Evolutionary conservation across 2,113 vertebrate genomes (phyloP).

Genomic region (Fregetta grallaria): DNA sequence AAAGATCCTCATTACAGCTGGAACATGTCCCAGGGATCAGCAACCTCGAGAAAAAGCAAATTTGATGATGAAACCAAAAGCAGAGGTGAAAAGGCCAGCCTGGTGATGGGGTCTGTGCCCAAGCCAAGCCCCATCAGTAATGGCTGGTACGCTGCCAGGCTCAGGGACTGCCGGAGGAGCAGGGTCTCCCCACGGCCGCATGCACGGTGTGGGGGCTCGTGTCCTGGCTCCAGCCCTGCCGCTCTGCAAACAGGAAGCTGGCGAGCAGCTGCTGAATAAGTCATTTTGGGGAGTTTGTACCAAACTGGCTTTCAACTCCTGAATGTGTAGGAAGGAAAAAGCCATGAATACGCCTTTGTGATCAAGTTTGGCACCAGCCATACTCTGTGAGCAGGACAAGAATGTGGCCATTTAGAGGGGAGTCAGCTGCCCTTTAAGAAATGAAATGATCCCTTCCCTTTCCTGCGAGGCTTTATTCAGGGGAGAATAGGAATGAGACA

Average conservation of each 20-base stretch:
- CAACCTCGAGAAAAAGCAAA: background rate
- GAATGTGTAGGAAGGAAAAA: conserved; percentile 71
- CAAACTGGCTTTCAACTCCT: conserved; percentile 64
- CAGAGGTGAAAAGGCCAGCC: conserved; percentile 6
- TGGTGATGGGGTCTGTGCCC: background rate
- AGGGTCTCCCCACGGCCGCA: background rate
- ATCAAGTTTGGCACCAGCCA: conserved; percentile 45
- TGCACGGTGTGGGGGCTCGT: background rate
- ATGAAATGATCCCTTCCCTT: conserved; percentile 58
- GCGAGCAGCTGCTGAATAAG: conserved; percentile 61
- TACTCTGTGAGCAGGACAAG: conserved; percentile 52
- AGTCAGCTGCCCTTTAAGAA: conserved; percentile 69
- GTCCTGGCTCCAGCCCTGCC: background rate
- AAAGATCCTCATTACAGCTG: conserved; percentile 49
- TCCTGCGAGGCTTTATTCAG: conserved; percentile 50
- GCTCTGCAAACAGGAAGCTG: conserved; percentile 50
- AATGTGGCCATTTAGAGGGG: conserved; percentile 71
- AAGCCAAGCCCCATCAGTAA: background rate
- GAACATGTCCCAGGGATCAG: conserved; percentile 28
- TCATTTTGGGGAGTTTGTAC: conserved; percentile 57
- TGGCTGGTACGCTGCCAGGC: background rate
- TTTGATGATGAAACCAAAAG: conserved; percentile 41
- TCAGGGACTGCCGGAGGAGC: background rate
- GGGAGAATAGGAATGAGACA: conserved; percentile 37
- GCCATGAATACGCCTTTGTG: conserved; percentile 66